Evolutionary conservation across 2,797 vertebrate species (phyloP).

Genomic region (Neolamprologus multifasciatus): DNA sequence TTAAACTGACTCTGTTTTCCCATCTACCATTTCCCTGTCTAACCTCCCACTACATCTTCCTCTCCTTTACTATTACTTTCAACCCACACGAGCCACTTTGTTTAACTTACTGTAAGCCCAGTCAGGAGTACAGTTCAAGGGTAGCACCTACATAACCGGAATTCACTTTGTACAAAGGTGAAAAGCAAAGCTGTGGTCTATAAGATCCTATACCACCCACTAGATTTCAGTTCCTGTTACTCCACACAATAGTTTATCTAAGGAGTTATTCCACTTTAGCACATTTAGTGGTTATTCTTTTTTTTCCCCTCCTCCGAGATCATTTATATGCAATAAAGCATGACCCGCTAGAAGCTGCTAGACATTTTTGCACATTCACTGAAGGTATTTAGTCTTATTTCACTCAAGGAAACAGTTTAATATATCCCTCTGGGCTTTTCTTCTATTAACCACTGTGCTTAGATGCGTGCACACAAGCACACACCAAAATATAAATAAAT

Average conservation of each 20-base stretch:
- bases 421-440: neutral
- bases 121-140: neutral
- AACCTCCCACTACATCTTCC: neutral
- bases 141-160: neutral
- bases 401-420: neutral
- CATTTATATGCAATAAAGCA: neutral
- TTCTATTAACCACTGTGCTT: neutral
- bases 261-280: neutral
- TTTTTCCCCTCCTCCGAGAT: rapidly evolving
- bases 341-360: neutral
- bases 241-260: neutral
- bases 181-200: neutral
- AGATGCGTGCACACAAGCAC: neutral
- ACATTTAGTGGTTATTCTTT: neutral
- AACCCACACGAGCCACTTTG: neutral
- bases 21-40: neutral
- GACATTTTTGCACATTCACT: neutral
- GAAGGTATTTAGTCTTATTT: neutral
- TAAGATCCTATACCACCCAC: neutral
- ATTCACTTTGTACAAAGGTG: neutral
- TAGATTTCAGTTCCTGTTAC: neutral
- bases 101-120: neutral
- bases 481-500: neutral
- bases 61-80: neutral
- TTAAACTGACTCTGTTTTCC: neutral